Base-by-base conservation (phyloP, 2,888 invertebrate genomes). In the Graphium colonna region DNA sequence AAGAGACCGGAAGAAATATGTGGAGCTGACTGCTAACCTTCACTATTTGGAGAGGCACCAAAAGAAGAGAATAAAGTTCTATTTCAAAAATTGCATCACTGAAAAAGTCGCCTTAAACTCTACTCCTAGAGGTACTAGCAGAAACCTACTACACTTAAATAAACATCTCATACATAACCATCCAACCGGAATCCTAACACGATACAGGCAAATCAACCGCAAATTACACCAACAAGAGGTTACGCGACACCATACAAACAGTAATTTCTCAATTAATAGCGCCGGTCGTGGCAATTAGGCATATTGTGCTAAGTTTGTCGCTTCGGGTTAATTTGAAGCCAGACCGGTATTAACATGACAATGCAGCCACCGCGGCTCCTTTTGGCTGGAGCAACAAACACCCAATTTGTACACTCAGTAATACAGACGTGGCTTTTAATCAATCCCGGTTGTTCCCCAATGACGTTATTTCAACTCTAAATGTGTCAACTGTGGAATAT, bases 291-390 rank as follows among this genome's bases (percentile, higher is more conserved):
- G 58, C 64, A 74, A 73, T 73, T 73, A 71, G 58, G 46, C 57
- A 69, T 51, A 51, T 38, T 51, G 55, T 39, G 56, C 50, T 53
- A 52, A 51, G 48, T 46, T 28, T 60, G 60, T 59, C 39, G n/a
- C n/a, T n/a, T n/a, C n/a, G 17, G 44, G 45, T 54, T 64, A 68
- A 68, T 69, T 63, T 67, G 61, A 64, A 62, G 59, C 62, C 61
- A 60, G 54, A 59, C 60, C 52, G 55, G 63, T 60, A 79, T 81
- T 80, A 75, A 60, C 79, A 82, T 82, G 68, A 84, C 82, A 82
- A 79, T 75, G 63, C 61, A 51, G 47, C 60, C 70, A 77, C 79
- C 79, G 74, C 71, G 77, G 71, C 56, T 56, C 62, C 60, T 59
- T 55, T 57, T 58, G 58, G 64, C 65, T 12, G 16, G 42, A 21